phyloP scores from a whole-genome alignment of 2,113 vertebrate species.

The Isurus oxyrinchus region DNA sequence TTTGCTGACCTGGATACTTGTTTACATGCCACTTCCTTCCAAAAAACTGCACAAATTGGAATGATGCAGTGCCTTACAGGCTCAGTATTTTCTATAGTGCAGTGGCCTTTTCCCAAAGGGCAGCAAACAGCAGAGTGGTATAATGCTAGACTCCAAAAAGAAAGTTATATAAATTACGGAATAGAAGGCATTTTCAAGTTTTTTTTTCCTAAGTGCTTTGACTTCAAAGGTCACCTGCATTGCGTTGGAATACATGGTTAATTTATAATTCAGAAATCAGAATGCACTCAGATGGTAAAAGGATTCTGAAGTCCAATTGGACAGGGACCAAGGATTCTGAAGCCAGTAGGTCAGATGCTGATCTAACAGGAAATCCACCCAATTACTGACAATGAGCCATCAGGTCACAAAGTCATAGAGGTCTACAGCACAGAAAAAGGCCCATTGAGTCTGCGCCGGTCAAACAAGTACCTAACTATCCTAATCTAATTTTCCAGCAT shows the following conservation, averaged over 20 bases:
- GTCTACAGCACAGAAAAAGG: no score
- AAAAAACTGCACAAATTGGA: conserved; percentile 33
- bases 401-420: no score
- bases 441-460: no score
- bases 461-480: no score
- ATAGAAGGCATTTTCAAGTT: no score
- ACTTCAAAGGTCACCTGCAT: not conserved
- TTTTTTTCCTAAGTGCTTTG: not conserved
- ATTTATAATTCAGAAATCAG: not conserved
- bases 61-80: not conserved
- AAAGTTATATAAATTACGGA: not conserved
- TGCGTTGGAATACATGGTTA: not conserved
- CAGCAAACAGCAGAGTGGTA: not conserved
- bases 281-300: not conserved
- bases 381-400: not conserved
- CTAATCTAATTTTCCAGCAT: no score
- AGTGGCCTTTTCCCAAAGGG: conserved; percentile 22
- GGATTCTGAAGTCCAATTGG: not conserved
- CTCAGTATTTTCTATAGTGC: not conserved
- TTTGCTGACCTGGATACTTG: conserved; percentile 14
- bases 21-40: not conserved
- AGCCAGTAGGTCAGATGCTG: not conserved
- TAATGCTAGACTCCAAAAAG: not conserved
- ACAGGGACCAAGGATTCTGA: not conserved
- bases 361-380: not conserved